Base-by-base conservation (phyloP, 35 echinoderm and acorn worm genomes). In the Apostichopus japonicus region DNA sequence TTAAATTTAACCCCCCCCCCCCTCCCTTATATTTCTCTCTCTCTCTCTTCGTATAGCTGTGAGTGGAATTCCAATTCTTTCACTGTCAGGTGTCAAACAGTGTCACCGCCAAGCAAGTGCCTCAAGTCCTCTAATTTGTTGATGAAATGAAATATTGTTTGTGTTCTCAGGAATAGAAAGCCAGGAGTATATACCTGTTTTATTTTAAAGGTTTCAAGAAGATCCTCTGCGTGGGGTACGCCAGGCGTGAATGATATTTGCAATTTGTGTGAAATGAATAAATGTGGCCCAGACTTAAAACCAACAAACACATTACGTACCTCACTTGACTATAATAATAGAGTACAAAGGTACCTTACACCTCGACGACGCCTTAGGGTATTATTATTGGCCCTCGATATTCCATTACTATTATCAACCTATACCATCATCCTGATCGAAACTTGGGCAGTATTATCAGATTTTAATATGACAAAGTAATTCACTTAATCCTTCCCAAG, bases 261-360 rank as follows among this genome's bases (percentile, higher is more conserved):
- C 86, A 89, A 73, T 89, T 89, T 89, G 59, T 16, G 17, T 72
- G 86, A 65, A 89, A 73, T 56, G 67, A 89, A 73, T 89, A 89
- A 89, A 71, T 51, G 62, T 56, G 57, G 63, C 67, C 59, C 52
- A 89, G 86, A 89, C 86, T 14, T 89, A 65, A 89, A 89, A 89
- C 86, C 86, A 89, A 89, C 86, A 89, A 72, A 89, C 86, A 89
- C 56, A 89, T 89, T 89, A 89, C 86, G 86, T 63, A 89, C 61
- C 23, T 62, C n/a, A 51, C 61, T 89, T 67, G 21, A 65, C 56
- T 54, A 22, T 19, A 11, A 89, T 63, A 89, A 89, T 73, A 62
- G 15, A 14, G 17, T 17, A 67, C n/a, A 89, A 65, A 65, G 86
- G 67, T n/a, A 67, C n/a, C 27, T 63, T 51, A 89, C 67, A 89